Base-by-base conservation (phyloP, 2,113 vertebrate species). In the Oryzias javanicus region DNA sequence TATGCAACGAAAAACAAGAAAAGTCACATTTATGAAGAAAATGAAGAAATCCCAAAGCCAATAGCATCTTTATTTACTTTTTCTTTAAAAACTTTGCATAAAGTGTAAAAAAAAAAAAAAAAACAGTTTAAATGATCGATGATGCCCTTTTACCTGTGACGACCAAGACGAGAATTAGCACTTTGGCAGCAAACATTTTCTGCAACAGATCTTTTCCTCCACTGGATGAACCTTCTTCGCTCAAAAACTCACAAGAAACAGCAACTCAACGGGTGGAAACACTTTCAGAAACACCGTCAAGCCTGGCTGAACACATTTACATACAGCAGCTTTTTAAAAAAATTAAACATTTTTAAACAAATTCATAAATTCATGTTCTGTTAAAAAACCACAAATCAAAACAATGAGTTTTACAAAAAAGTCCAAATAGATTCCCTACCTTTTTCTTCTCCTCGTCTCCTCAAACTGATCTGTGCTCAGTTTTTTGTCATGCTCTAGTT, bases 101-200 rank as follows among this genome's bases (percentile, higher is more conserved):
- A 6, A 29, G 27, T 6, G 35, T 35, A 35, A 35, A 35, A 35
- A 35, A 35, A 35, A 35, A 6, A 35, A 2, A 2, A 8, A 8
- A 35, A 35, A 35, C 29, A 2, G 10, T 35, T 8, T 35, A 8
- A 35, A 35, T 35, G 1, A 35, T 45, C 45, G 1, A 27, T 35
- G 35, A 12, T 35, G 2, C 10, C 10, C 12, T 12, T 44, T 4
- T 58, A 71, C 67, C 48, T 62, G 6, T 22, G 7, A 7, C 1
- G 29, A 20, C 3, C 1, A 54, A 20, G 16, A 73, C 27, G 17
- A 82, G 29, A 48, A 19, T 47, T 12, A 1, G 27, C 62, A 52
- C 67, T 51, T 55, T 72, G 59, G 51, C 46, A 18, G 15, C 0
- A 4, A 52, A 29, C 76, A 79, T 73, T 49, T 10, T 0, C 29